Percentiles rank a stretch among this genome's conserved stretches.
Evolutionary conservation across 2,113 vertebrate species (phyloP).

Genomic region (Guaruba guarouba): DNA sequence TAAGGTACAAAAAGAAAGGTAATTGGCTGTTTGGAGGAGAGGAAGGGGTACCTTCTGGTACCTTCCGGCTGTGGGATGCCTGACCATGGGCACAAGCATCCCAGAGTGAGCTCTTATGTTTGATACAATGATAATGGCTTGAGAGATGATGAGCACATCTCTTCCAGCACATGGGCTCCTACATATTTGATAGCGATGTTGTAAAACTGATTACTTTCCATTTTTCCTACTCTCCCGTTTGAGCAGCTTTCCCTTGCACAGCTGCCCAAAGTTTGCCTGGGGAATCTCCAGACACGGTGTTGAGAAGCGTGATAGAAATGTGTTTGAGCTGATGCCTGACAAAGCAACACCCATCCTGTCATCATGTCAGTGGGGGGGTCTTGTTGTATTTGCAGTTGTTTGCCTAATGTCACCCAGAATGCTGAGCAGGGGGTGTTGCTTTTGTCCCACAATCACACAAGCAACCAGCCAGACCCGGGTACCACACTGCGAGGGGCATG

Average conservation of each 20-base stretch:
- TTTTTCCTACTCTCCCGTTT: not conserved
- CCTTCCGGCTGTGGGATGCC: not conserved
- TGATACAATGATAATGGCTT: not conserved
- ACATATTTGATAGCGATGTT: constrained; percentile 27
- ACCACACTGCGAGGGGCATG: not conserved
- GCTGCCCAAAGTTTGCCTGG: not conserved
- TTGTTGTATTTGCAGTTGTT: not conserved
- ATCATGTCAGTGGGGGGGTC: rapidly evolving
- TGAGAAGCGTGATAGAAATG: rapidly evolving
- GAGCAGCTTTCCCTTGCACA: not conserved
- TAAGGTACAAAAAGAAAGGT: not conserved
- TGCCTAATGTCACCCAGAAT: not conserved
- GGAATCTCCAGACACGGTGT: not conserved
- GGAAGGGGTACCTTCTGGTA: not conserved
- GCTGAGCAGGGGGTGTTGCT: not conserved
- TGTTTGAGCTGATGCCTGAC: not conserved
- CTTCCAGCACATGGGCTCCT: not conserved
- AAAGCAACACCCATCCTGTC: not conserved
- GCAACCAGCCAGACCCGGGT: not conserved
- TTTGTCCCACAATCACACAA: not conserved
- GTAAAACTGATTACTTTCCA: not conserved
- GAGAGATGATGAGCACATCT: not conserved
- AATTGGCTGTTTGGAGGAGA: not conserved
- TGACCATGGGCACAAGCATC: not conserved
- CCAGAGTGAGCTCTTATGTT: not conserved